A percentile compares a stretch with the other conserved stretches of the same genome.
phyloP scores from a whole-genome alignment of 2,113 vertebrate species.

The Nannospalax galili region DNA sequence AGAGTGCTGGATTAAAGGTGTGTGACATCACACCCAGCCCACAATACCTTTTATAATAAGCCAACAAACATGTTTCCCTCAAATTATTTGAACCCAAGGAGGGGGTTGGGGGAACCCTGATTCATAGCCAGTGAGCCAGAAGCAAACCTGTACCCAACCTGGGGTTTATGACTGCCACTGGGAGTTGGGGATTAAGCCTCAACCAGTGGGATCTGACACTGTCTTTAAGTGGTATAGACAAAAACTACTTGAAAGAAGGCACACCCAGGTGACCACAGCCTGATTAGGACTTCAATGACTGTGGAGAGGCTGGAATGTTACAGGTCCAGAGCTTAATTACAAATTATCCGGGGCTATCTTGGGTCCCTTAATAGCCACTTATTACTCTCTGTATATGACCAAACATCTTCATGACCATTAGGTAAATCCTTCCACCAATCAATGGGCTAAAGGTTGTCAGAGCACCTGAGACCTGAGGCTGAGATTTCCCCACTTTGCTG shows the following conservation, averaged over 20 bases:
- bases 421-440: not conserved
- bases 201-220: not conserved
- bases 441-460: too few species aligned
- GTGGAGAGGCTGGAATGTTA: not conserved
- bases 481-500: not conserved
- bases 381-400: not conserved
- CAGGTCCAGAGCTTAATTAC: not conserved
- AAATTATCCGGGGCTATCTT: not conserved
- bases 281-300: not conserved
- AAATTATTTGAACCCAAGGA: not conserved
- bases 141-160: not conserved
- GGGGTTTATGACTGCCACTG: not conserved
- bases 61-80: not conserved
- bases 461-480: not conserved
- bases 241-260: not conserved
- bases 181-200: not conserved
- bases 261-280: not conserved
- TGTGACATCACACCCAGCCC: too few species aligned
- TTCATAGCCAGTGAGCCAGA: not conserved
- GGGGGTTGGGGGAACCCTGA: not conserved
- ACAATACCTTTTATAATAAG: too few species aligned
- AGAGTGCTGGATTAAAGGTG: too few species aligned
- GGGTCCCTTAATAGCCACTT: not conserved
- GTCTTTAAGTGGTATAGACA: not conserved
- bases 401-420: not conserved